Evolutionary conservation across 2,797 vertebrate species (phyloP).

Genomic region (Alectoris magna): DNA sequence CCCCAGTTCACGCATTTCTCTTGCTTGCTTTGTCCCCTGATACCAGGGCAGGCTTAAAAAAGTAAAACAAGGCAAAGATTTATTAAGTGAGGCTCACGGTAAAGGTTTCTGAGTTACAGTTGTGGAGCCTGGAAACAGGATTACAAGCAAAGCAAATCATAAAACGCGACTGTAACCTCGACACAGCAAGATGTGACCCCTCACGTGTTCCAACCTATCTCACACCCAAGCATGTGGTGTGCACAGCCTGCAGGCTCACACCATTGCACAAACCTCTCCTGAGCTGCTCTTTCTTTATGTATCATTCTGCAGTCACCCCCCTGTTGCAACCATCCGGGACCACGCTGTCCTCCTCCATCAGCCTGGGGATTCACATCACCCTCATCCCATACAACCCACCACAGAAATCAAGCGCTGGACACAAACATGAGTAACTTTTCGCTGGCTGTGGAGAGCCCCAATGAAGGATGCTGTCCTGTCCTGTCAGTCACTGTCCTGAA

Average conservation of each 20-base stretch:
- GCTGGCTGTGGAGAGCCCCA: not conserved
- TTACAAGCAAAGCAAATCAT: slow-evolving; percentile 27
- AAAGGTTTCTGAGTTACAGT: not conserved
- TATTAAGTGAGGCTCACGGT: not conserved
- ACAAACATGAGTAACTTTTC: not conserved
- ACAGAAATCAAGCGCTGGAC: no score
- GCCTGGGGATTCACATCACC: not conserved
- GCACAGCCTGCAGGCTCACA: not conserved
- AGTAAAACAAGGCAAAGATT: slow-evolving; percentile 49
- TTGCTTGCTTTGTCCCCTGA: not conserved
- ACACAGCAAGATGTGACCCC: not conserved
- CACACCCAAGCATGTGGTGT: not conserved
- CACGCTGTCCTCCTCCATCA: not conserved
- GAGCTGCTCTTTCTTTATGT: not conserved
- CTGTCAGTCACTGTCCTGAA: not conserved
- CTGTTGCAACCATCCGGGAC: not conserved
- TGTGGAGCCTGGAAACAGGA: slow-evolving; percentile 42
- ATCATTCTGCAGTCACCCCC: not conserved
- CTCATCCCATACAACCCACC: not conserved
- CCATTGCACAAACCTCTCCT: accelerated
- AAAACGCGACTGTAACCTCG: not conserved
- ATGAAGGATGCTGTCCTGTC: not conserved
- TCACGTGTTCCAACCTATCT: not conserved
- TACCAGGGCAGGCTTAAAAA: slow-evolving; percentile 8
- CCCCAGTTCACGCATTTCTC: not conserved